Percentiles rank a stretch among this genome's conserved stretches.
Evolutionary conservation across 2,888 invertebrate species (phyloP).

Genomic region (Acanthoscelides obtectus): DNA sequence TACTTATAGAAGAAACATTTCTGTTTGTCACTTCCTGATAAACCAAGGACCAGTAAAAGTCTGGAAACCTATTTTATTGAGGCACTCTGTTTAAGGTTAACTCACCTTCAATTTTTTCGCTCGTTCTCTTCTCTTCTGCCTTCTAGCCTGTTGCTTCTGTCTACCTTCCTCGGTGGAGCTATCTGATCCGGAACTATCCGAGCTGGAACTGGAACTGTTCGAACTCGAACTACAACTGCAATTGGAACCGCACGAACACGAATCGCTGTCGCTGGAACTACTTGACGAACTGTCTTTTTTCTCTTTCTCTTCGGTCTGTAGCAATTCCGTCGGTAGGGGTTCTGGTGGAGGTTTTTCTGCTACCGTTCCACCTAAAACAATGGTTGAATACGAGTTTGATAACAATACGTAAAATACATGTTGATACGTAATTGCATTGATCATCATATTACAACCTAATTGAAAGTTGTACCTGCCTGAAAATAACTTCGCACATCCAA

Average conservation of each 20-base stretch:
- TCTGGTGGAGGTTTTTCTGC: conserved; percentile 14
- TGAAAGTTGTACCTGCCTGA: too few relatives aligned
- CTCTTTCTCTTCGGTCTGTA: conserved; percentile 44
- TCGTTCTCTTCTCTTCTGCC: conserved; percentile 42
- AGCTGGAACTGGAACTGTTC: conserved; percentile 49
- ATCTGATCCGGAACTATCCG: conserved; percentile 54
- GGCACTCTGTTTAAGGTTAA: too few relatives aligned
- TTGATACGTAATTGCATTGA: too few relatives aligned
- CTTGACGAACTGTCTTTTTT: conserved; percentile 62
- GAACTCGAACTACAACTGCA: conserved; percentile 77
- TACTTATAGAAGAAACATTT: too few relatives aligned
- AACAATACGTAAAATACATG: too few relatives aligned
- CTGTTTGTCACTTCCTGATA: too few relatives aligned
- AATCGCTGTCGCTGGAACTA: conserved; percentile 68
- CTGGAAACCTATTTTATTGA: too few relatives aligned
- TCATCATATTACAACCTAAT: too few relatives aligned
- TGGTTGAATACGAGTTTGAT: too few relatives aligned
- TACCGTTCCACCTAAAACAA: neutral
- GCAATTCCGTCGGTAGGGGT: conserved; percentile 10
- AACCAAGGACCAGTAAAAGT: too few relatives aligned
- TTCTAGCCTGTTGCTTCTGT: conserved; percentile 45
- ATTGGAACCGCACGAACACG: conserved; percentile 78
- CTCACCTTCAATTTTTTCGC: conserved; percentile 38
- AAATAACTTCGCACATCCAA: too few relatives aligned
- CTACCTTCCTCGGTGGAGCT: conserved; percentile 58